Conservation (phyloP, 2,797 vertebrate species). For the Sarcoramphus papa region DNA sequence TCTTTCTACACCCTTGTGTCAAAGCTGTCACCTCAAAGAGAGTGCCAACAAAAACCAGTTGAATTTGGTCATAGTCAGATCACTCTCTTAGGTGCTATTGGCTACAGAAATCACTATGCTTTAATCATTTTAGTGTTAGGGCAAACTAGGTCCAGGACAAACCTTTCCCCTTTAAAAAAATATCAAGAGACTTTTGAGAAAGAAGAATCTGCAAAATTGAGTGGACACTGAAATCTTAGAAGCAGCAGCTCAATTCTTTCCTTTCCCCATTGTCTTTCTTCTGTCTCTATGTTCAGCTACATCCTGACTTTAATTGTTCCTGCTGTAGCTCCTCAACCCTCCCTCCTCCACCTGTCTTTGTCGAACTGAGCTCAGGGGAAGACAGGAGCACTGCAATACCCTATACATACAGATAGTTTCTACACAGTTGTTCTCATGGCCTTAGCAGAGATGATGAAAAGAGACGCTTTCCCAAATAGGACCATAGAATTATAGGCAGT, state of each 20-base stretch:
- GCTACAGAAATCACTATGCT: background rate
- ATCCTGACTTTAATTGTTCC: background rate
- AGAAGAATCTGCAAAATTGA: background rate
- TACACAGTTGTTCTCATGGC: background rate
- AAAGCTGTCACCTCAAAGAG: background rate
- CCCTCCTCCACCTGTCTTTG: background rate
- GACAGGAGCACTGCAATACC: background rate
- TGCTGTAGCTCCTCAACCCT: background rate
- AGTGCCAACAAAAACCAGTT: background rate
- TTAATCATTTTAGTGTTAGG: background rate
- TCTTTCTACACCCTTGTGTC: background rate
- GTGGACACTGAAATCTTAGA: background rate
- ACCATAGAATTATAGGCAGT: background rate
- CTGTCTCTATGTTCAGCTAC: background rate
- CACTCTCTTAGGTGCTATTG: background rate
- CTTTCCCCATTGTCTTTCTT: background rate
- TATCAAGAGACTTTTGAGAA: background rate
- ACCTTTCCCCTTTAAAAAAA: background rate
- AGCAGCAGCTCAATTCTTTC: background rate
- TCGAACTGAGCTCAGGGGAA: background rate
- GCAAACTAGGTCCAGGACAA: background rate
- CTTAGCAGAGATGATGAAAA: background rate
- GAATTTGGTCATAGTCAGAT: background rate
- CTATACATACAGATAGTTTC: background rate
- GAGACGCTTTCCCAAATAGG: background rate